Evolutionary conservation across 2,797 vertebrate genomes (phyloP).

Genomic region (Lateolabrax maculatus): DNA sequence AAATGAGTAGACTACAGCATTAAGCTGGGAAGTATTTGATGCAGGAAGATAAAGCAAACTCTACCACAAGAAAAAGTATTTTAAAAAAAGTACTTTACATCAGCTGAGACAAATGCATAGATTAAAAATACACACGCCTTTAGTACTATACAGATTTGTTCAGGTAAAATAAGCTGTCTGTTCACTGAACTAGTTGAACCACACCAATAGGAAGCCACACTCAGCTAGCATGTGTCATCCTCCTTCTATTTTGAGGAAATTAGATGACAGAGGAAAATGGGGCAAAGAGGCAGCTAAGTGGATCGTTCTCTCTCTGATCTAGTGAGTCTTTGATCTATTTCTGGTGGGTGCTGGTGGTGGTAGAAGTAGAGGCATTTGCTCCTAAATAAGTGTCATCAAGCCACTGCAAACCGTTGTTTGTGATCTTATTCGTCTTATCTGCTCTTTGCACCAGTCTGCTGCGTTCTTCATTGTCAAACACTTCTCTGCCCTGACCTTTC

Average conservation of each 20-base stretch:
- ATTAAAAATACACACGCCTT: neutral
- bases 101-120: too few relatives aligned
- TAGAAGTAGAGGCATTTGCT: conserved; percentile 59
- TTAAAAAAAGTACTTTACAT: too few relatives aligned
- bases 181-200: conserved; percentile 28
- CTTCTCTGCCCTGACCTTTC: conserved; percentile 11
- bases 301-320: conserved; percentile 70
- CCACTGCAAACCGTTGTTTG: conserved; percentile 47
- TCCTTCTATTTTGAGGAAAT: conserved; percentile 61
- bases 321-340: conserved; percentile 75
- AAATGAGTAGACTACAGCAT: conserved; percentile 11
- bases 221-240: conserved; percentile 41
- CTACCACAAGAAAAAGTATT: neutral
- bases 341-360: conserved; percentile 51
- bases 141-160: neutral
- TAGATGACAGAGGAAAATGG: conserved; percentile 64
- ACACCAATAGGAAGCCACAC: conserved; percentile 20
- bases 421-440: conserved; percentile 30
- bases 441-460: conserved; percentile 18
- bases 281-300: conserved; percentile 67
- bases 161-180: conserved; percentile 9
- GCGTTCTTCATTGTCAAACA: conserved; percentile 1
- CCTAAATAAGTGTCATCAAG: conserved; percentile 55
- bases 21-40: conserved; percentile 13
- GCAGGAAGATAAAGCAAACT: neutral